Percentiles rank a stretch among this genome's conserved stretches.
These are phyloP conservation scores for Cetoscarus ocellatus DNA, from an alignment of 2,797 vertebrate species.

Conservation along the genomic window DNA sequence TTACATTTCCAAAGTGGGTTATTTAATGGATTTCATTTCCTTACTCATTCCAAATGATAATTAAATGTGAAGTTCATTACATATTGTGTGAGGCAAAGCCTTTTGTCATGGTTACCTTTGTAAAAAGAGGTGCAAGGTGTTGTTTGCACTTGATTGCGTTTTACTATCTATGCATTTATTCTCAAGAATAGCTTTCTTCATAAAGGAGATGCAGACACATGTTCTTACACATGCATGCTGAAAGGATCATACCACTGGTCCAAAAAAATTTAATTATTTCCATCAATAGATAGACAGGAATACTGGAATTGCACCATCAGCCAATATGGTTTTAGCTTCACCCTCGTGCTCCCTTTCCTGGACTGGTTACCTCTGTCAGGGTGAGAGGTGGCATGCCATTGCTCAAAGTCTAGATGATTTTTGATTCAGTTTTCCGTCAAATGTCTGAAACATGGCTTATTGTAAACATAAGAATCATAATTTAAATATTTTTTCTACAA, in stretches of 20 bases:
- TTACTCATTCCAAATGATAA: constrained; percentile 29
- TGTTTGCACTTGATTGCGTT: constrained; percentile 31
- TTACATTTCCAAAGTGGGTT: constrained; percentile 39
- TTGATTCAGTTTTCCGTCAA: too few relatives aligned
- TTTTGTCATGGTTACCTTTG: constrained; percentile 12
- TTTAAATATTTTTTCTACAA: too few relatives aligned
- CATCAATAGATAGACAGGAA: too few relatives aligned
- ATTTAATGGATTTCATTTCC: constrained; percentile 39
- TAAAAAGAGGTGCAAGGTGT: constrained; percentile 4
- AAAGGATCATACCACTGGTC: not conserved
- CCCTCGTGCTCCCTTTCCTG: too few relatives aligned
- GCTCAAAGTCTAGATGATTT: too few relatives aligned
- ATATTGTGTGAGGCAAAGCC: constrained; percentile 10
- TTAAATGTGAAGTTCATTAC: constrained; percentile 33
- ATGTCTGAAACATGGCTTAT: too few relatives aligned
- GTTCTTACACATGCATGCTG: not conserved
- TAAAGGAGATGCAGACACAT: not conserved
- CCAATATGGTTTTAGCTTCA: too few relatives aligned
- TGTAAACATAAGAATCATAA: too few relatives aligned
- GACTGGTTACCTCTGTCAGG: too few relatives aligned
- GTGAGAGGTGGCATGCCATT: too few relatives aligned
- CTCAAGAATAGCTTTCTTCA: not conserved
- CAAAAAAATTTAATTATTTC: too few relatives aligned
- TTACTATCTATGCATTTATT: constrained; percentile 1
- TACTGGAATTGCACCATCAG: too few relatives aligned